Conservation (phyloP, 2,113 vertebrate species). For the Heterochromis multidens region DNA sequence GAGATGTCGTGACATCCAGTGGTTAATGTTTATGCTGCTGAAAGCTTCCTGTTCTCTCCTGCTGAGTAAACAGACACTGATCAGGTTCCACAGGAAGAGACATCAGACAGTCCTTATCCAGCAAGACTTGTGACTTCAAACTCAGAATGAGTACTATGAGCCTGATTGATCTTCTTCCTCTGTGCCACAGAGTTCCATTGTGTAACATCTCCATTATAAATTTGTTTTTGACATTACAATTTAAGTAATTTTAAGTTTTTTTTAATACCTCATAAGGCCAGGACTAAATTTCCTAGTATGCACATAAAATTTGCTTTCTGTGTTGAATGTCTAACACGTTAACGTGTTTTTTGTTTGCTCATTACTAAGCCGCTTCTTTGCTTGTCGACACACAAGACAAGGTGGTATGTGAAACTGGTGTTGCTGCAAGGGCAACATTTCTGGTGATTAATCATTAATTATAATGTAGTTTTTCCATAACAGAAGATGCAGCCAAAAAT, state of each 20-base stretch:
- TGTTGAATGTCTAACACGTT: too few relatives aligned
- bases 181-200: neutral
- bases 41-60: neutral
- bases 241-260: neutral
- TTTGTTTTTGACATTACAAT: neutral
- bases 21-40: neutral
- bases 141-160: neutral
- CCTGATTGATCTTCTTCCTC: neutral
- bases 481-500: neutral
- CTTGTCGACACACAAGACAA: neutral
- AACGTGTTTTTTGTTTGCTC: too few relatives aligned
- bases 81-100: neutral
- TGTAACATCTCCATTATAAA: neutral
- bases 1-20: neutral
- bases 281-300: neutral
- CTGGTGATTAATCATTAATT: rapidly evolving
- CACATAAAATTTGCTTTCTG: too few relatives aligned
- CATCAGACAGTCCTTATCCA: neutral
- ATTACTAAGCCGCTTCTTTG: neutral
- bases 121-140: neutral
- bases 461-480: neutral
- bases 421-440: neutral
- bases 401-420: too few relatives aligned
- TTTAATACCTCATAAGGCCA: neutral
- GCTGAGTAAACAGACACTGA: neutral